Evolutionary conservation across 2,888 invertebrate species (phyloP).

Genomic region (Scaeva pyrastri): DNA sequence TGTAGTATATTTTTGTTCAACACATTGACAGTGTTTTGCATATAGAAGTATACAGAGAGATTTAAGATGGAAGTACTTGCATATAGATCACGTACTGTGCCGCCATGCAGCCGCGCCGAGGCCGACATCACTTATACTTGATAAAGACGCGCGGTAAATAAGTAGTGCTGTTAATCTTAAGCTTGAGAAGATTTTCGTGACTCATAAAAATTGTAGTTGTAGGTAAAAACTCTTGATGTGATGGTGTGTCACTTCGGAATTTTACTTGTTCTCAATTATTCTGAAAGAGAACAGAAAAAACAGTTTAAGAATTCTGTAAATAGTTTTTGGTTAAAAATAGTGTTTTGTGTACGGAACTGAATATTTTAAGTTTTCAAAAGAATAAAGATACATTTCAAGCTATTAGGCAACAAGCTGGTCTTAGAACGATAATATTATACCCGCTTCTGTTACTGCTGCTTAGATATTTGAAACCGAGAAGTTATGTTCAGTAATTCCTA

Average conservation of each 20-base stretch:
- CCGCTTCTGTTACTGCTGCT: no score
- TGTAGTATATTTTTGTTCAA: conserved; percentile 32
- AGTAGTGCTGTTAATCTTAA: conserved; percentile 8
- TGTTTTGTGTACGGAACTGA: conserved; percentile 25
- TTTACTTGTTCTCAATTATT: conserved; percentile 65
- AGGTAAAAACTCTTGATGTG: conserved; percentile 4
- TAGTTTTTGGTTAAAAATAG: conserved; percentile 45
- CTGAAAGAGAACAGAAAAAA: conserved; percentile 37
- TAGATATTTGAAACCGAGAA: no score
- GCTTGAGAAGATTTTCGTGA: conserved; percentile 47
- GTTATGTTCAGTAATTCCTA: no score
- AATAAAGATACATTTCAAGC: no score
- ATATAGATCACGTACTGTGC: neutral
- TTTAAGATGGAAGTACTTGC: conserved; percentile 34
- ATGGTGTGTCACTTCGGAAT: conserved; percentile 66
- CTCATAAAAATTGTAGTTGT: conserved; percentile 40
- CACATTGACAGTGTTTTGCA: conserved; percentile 63
- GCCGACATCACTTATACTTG: neutral
- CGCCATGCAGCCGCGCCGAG: neutral
- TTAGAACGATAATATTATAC: no score
- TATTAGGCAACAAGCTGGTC: no score
- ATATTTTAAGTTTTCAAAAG: conserved; percentile 11
- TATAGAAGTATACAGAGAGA: conserved; percentile 58
- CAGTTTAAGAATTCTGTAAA: conserved; percentile 30
- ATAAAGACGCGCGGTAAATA: conserved; percentile 30